Evolutionary conservation across 2,113 vertebrate species (phyloP).

Genomic region (Oxyruncus cristatus): DNA sequence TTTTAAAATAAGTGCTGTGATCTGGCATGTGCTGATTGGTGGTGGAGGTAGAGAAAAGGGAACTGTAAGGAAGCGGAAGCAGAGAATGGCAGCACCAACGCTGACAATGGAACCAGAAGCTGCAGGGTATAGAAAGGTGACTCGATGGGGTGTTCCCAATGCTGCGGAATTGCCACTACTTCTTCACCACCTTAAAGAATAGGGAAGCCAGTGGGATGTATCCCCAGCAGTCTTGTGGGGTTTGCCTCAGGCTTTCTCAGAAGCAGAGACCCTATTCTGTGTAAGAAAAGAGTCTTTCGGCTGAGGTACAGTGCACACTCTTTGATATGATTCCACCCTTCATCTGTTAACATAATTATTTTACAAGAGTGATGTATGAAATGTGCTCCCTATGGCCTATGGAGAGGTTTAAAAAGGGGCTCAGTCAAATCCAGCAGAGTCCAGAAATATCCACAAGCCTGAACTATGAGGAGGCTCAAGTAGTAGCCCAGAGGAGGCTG

Average conservation of each 20-base stretch:
- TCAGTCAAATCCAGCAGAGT: neutral
- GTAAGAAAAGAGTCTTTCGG: neutral
- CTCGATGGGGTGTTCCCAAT: neutral
- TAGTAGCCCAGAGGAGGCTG: neutral
- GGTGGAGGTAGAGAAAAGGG: neutral
- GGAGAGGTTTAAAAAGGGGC: neutral
- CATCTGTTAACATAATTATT: conserved; percentile 1
- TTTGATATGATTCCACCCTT: neutral
- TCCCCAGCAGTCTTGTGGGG: neutral
- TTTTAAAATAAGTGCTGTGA: neutral
- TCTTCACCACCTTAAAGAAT: neutral
- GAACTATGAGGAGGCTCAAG: neutral
- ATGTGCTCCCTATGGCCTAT: neutral
- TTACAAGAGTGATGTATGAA: neutral
- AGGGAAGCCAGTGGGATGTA: neutral
- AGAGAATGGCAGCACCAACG: neutral
- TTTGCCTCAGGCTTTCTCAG: conserved; percentile 1
- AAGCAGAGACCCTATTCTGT: neutral
- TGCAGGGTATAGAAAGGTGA: neutral
- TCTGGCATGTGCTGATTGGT: neutral
- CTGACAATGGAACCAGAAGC: neutral
- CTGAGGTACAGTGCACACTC: neutral
- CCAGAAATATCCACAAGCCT: neutral
- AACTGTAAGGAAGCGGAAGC: neutral
- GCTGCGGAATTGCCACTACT: neutral